Conservation (phyloP, 2,113 vertebrate species). For the Heloderma charlesbogerti region DNA sequence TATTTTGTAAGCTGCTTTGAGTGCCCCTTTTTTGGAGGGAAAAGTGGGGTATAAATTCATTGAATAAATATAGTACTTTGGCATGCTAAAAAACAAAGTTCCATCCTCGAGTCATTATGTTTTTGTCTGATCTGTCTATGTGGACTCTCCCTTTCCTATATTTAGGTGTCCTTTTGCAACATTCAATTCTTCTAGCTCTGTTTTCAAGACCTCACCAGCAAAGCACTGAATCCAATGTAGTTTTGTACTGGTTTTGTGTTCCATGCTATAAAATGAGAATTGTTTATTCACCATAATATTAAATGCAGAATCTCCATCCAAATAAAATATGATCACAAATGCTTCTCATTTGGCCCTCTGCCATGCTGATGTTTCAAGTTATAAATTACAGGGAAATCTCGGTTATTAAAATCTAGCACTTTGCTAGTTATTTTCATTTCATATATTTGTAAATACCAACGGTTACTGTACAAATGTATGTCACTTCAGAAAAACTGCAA, state of each 20-base stretch:
- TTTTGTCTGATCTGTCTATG: slow-evolving; percentile 1
- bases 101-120: slow-evolving; percentile 28
- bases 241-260: slow-evolving; percentile 38
- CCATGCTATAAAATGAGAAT: slow-evolving; percentile 51
- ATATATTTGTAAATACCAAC: slow-evolving; percentile 65
- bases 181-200: fast-evolving
- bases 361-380: slow-evolving; percentile 52
- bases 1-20: not conserved
- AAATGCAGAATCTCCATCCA: slow-evolving; percentile 62
- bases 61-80: not conserved
- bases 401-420: slow-evolving; percentile 67
- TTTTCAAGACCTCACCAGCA: slow-evolving; percentile 41
- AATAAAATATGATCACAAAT: slow-evolving; percentile 70
- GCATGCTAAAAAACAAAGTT: not conserved
- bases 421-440: slow-evolving; percentile 58
- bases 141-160: slow-evolving; percentile 2
- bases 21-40: not conserved
- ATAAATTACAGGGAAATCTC: slow-evolving; percentile 49
- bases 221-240: slow-evolving; percentile 51
- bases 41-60: not conserved
- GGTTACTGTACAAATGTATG: slow-evolving; percentile 47
- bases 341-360: slow-evolving; percentile 47
- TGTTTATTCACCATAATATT: slow-evolving; percentile 68
- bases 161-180: slow-evolving; percentile 37
- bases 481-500: slow-evolving; percentile 63